Evolutionary conservation across 2,888 invertebrate species (phyloP).

Genomic region (Punctoribates punctum): DNA sequence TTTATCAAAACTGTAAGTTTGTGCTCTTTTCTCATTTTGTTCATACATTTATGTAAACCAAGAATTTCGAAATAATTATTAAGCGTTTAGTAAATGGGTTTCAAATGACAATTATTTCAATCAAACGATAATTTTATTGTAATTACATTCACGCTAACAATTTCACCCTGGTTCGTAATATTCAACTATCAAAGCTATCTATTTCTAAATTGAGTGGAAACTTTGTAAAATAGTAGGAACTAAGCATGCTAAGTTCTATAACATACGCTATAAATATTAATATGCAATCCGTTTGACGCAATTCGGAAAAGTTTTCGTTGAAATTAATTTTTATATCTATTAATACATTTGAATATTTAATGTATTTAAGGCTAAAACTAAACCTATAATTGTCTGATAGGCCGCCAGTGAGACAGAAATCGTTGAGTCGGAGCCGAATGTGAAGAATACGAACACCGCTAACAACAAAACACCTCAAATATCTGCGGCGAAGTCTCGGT

Average conservation of each 20-base stretch:
- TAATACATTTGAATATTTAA: not conserved
- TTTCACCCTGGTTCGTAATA: no score
- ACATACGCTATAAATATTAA: not conserved
- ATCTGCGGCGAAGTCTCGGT: slow-evolving; percentile 40
- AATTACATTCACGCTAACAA: no score
- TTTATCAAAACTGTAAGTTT: slow-evolving; percentile 9
- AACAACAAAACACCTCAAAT: slow-evolving; percentile 42
- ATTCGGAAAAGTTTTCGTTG: not conserved
- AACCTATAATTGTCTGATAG: slow-evolving; percentile 27
- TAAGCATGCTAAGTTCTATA: no score
- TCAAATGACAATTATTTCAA: no score
- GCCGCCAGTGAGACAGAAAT: slow-evolving; percentile 46
- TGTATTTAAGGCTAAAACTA: not conserved
- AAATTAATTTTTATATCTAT: not conserved
- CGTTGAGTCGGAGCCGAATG: slow-evolving; percentile 43
- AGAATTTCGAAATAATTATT: no score
- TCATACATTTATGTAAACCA: not conserved
- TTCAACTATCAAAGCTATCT: no score
- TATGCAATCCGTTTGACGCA: slow-evolving; percentile 12
- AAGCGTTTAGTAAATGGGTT: no score
- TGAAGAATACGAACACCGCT: slow-evolving; percentile 40
- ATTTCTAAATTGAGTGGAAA: no score
- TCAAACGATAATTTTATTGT: no score
- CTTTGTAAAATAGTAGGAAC: no score
- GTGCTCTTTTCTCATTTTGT: not conserved